Evolutionary conservation across 2,888 invertebrate genomes (phyloP).

Genomic region (Caenorhabditis sp.): DNA sequence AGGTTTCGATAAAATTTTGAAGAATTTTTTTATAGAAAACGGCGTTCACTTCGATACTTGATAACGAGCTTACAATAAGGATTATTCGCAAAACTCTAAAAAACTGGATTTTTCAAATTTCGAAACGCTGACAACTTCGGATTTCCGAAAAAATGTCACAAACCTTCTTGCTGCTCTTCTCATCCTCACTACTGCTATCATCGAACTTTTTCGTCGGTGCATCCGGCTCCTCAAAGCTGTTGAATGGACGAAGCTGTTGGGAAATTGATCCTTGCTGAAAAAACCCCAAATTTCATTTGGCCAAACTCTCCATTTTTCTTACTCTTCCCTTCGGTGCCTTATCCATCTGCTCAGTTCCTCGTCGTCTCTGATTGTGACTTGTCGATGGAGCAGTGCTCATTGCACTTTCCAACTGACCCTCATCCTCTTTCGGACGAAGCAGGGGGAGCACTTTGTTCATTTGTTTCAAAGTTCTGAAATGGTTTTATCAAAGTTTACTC

Average conservation of each 20-base stretch:
- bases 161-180: conserved; percentile 53
- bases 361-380: conserved; percentile 36
- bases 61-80: too few species aligned
- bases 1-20: too few species aligned
- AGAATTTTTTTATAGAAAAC: too few species aligned
- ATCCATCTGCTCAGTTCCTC: conserved; percentile 46
- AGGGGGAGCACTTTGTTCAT: conserved; percentile 62
- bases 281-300: not conserved
- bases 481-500: not conserved
- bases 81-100: not conserved
- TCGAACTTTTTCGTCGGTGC: conserved; percentile 67
- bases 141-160: not conserved
- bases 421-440: conserved; percentile 48
- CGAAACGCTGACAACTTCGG: too few species aligned
- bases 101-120: not conserved
- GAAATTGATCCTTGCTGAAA: conserved; percentile 61
- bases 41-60: too few species aligned
- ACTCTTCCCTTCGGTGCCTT: conserved; percentile 34
- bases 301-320: not conserved
- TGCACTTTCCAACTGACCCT: conserved; percentile 37
- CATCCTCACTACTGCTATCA: conserved; percentile 68
- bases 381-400: conserved; percentile 49
- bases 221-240: conserved; percentile 63
- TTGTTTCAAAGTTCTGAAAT: conserved; percentile 61
- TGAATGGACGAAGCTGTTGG: conserved; percentile 33